Evolutionary conservation across 1,140 invertebrate species (phyloP), one percentile per base, ranked within the genome.

Genomic region (Sycophila sp.): DNA sequence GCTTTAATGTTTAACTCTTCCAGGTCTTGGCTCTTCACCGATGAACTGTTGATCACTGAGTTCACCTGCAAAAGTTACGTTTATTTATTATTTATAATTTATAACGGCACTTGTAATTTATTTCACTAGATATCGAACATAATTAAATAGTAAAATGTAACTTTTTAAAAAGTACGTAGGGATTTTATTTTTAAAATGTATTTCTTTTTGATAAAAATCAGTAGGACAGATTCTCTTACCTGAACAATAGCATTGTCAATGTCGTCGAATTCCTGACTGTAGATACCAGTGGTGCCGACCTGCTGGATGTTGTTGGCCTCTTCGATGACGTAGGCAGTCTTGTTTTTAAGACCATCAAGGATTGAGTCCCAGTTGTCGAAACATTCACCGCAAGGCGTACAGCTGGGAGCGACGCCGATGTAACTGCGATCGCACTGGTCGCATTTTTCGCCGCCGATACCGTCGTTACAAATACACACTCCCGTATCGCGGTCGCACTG

Each of bases 351-450:
- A 55, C 92, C 91, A 70, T 89, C 88, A 32, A 99, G 89, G 72
- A 98, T 94, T 42, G 89, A 73, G 86, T 99, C 97, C 98, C 98
- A 99, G 82, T 98, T 98, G 80, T 98, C 94, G 84, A 99, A 99
- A 87, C 98, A 99, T 84, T 99, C 98, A 13, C 98, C 98, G 86
- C 98, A 99, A 0, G 96, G 92, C 42, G 90, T 88, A 81, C 98
- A 99, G 75, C 93, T 88, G 0, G 98, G 98, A 38, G 96, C 93
- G 45, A 90, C 85, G 8, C 98, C 98, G 40, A 95, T 91, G 76
- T 94, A 99, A 22, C 98, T 98, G 66, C 98, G 89, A 42, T 94
- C 97, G 87, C 98, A 99, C 73, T 91, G 88, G 81, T 99, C 95
- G 86, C 98, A 99, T 80, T 96, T 95, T 73, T 94, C 90, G 10